Conservation (phyloP, 2,113 vertebrate genomes). For the Ellobius talpinus region DNA sequence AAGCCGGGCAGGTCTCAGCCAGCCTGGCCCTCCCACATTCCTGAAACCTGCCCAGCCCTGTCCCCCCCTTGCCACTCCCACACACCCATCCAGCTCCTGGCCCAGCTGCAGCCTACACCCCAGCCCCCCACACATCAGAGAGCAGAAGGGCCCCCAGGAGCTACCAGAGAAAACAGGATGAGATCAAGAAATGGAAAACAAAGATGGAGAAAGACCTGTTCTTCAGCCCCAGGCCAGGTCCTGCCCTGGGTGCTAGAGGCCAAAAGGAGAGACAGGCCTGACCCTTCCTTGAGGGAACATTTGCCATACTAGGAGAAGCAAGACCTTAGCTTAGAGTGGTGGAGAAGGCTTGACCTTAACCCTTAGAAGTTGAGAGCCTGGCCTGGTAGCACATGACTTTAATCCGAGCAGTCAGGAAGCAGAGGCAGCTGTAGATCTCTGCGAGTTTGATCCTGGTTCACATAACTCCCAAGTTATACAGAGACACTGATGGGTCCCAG, state of each 20-base stretch:
- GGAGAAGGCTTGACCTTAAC: not conserved
- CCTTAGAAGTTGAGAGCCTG: not conserved
- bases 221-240: not conserved
- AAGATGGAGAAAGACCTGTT: not conserved
- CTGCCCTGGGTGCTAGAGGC: not conserved
- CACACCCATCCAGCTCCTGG: constrained; percentile 59
- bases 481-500: not conserved
- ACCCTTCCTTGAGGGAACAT: not conserved
- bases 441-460: not conserved
- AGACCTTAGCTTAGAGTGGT: not conserved
- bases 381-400: not conserved
- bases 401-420: not conserved
- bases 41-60: constrained; percentile 83
- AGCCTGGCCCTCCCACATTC: constrained; percentile 81
- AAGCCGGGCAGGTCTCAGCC: constrained; percentile 76
- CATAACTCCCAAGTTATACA: not conserved
- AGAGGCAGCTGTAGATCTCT: not conserved
- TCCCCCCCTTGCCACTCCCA: constrained; percentile 73
- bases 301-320: not conserved
- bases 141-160: not conserved
- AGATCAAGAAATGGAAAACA: not conserved
- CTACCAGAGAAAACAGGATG: not conserved
- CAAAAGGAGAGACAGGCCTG: not conserved
- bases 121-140: constrained; percentile 23
- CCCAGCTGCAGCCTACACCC: constrained; percentile 47